Evolutionary conservation across 2,797 vertebrate genomes (phyloP).

Genomic region (Girardinus metallicus): DNA sequence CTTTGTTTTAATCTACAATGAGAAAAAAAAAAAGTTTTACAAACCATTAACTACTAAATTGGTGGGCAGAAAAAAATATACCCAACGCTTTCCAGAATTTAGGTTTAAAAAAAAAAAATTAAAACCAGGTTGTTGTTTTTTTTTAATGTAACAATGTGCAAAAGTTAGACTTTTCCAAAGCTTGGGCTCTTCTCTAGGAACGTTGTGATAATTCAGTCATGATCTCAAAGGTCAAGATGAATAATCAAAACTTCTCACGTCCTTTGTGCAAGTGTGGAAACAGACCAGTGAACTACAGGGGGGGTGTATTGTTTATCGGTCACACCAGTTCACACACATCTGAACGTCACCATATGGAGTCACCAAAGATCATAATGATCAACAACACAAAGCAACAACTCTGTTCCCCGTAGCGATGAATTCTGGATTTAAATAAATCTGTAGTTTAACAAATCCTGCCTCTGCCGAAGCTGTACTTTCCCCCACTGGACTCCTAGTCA

Average conservation of each 20-base stretch:
- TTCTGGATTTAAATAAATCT: not conserved
- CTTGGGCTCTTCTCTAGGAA: not conserved
- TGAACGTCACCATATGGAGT: not conserved
- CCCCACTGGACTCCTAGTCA: not conserved
- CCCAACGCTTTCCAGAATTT: not conserved
- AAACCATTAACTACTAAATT: no score
- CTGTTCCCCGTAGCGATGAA: not conserved
- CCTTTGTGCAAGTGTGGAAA: constrained; percentile 29
- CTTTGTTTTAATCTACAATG: not conserved
- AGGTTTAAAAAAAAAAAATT: not conserved
- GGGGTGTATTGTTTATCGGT: constrained; percentile 34
- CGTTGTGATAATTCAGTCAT: constrained; percentile 13
- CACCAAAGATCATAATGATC: not conserved
- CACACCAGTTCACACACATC: constrained; percentile 17
- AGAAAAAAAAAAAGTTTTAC: not conserved
- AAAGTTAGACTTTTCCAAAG: not conserved
- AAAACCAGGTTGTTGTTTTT: no score
- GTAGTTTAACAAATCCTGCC: not conserved
- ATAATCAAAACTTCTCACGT: constrained; percentile 53
- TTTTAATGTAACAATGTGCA: not conserved
- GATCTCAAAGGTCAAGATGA: constrained; percentile 42
- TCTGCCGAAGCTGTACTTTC: not conserved
- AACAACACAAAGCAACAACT: not conserved
- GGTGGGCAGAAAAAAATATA: not conserved
- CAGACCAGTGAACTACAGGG: constrained; percentile 19